phyloP scores from a whole-genome alignment of 2,113 vertebrate species.

The human region GRCh38 chr19:18538001-18538500 shows the following conservation, averaged over 20 bases:
- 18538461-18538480: constrained; percentile 27
- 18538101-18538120: background rate
- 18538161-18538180: background rate
- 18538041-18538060: background rate
- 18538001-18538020: background rate
- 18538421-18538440: constrained; percentile 85
- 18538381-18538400: constrained; percentile 92
- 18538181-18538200: rapidly evolving
- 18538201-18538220: constrained; percentile 87
- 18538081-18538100: background rate
- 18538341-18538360: constrained; percentile 89
- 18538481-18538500: background rate
- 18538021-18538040: background rate
- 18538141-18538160: background rate
- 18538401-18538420: constrained; percentile 86
- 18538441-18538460: background rate
- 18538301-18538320: constrained; percentile 91
- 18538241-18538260: constrained; percentile 95
- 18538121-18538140: background rate
- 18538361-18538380: constrained; percentile 86
- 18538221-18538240: constrained; percentile 92
- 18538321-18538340: constrained; percentile 90
- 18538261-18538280: constrained; percentile 94
- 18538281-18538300: constrained; percentile 94
- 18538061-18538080: background rate